Base-by-base conservation (phyloP, 2,888 invertebrate species). In the Abscondita cerata region DNA sequence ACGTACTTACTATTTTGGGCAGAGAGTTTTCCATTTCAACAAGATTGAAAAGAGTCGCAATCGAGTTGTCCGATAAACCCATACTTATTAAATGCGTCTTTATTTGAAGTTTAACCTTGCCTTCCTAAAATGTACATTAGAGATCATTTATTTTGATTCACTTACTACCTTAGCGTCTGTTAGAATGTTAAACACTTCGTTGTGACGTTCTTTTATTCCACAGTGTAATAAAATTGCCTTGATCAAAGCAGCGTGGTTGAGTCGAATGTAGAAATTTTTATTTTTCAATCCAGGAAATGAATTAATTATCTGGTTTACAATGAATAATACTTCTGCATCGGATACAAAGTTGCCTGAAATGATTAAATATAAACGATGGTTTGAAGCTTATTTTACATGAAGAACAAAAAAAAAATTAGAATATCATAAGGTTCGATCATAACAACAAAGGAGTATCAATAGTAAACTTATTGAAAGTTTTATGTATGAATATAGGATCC, bases 251-350 rank as follows among this genome's bases (percentile, higher is more conserved):
- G 90, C 90, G 72, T 96, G 95, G 77, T 94, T 95, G 62, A 96
- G 78, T 55, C 89, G 87, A 57, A 95, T 84, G 6, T 84, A 80
- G 58, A 91, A 87, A 74, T 87, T 88, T 38, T 88, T 85, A 33
- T 86, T 86, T 57, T 85, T 83, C 1, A 90, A 76, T 3, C 83
- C 82, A 0, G 90, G 87, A 67, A 93, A 83, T 73, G 89, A 88
- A 55, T 85, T 85, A 41, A 91, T 83, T 41, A 93, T 86, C 79
- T 93, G 90, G 76, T 88, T 88, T 0, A 91, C 89, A 0, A 95
- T 86, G 0, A 89, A 88, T 8, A 97, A 80, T 0, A 96, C 79
- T 76, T 98, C 97, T 0, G 95, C 94, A 75, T 97, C 96, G 0
- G 91, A 85, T 80, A 95, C 85, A 25, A 92, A 82, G 69, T 89